These are phyloP conservation scores for Sinhomidia bicolor DNA, from an alignment of 2,888 invertebrate genomes.

Conservation along the genomic window DNA sequence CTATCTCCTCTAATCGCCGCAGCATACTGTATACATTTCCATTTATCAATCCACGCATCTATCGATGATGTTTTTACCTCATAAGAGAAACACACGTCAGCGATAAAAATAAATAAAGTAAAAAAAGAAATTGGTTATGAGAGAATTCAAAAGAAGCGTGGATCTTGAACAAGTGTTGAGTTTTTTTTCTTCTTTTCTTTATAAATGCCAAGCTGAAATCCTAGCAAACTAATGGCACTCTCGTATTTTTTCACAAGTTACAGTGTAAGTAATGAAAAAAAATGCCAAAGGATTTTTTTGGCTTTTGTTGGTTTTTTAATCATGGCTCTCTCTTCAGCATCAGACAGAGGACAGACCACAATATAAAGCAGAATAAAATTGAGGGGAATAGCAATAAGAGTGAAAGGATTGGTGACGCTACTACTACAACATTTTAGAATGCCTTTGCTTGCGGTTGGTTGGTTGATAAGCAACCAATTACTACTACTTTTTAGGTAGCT, in stretches of 20 bases:
- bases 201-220: neutral
- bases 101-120: neutral
- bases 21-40: neutral
- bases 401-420: constrained; percentile 3
- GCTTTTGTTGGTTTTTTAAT: constrained; percentile 42
- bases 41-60: neutral
- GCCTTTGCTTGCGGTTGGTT: neutral
- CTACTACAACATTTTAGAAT: neutral
- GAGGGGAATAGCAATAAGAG: constrained; percentile 6
- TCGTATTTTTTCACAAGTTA: constrained; percentile 2
- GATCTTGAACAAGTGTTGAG: neutral
- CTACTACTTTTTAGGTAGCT: neutral
- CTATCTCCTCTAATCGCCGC: neutral
- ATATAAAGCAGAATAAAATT: neutral
- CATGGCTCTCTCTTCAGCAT: constrained; percentile 23
- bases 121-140: neutral
- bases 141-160: neutral
- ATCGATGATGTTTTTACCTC: neutral
- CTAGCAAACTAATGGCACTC: too few relatives aligned
- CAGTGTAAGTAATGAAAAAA: neutral
- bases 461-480: neutral
- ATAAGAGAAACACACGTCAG: neutral
- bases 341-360: neutral
- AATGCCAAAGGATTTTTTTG: neutral
- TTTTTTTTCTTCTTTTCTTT: neutral